These are phyloP conservation scores for Halcyon malimbica DNA, from an alignment of 2,113 vertebrate genomes.

Conservation along the genomic window DNA sequence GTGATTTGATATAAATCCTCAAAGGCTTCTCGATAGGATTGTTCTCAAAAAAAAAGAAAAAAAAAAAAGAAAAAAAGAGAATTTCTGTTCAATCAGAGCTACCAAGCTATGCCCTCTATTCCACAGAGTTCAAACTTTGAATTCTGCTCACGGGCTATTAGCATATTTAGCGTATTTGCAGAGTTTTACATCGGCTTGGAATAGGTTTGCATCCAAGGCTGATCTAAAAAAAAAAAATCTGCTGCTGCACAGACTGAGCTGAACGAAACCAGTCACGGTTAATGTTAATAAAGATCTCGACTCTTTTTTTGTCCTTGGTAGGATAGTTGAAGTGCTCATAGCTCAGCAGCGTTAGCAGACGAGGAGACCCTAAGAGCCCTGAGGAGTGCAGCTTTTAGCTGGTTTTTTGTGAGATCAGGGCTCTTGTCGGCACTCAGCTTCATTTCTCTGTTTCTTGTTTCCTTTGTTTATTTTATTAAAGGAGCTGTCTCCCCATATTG, in stretches of 20 bases:
- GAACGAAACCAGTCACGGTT: background rate
- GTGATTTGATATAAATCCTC: background rate
- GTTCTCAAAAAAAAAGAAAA: background rate
- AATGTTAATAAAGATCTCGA: background rate
- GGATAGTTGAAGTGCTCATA: background rate
- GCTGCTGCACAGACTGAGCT: background rate
- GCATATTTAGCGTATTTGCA: background rate
- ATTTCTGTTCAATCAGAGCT: background rate
- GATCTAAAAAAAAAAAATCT: constrained; percentile 23
- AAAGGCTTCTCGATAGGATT: background rate
- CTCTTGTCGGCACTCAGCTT: background rate
- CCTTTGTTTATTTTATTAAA: constrained; percentile 43
- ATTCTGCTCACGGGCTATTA: constrained; percentile 4
- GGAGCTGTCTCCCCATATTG: background rate
- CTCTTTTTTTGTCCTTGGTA: constrained; percentile 6
- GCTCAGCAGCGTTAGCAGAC: background rate
- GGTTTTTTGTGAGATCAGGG: background rate
- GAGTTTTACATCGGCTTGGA: background rate
- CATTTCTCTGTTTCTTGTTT: background rate
- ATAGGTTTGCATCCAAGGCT: background rate
- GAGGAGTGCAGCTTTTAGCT: background rate
- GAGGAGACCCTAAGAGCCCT: background rate
- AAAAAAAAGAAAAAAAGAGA: background rate
- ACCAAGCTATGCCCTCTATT: background rate
- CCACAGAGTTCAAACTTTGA: background rate